Percentiles rank a stretch among this genome's conserved stretches.
Conservation (phyloP, 2,113 vertebrate genomes). For the Puffinus mauretanicus region DNA sequence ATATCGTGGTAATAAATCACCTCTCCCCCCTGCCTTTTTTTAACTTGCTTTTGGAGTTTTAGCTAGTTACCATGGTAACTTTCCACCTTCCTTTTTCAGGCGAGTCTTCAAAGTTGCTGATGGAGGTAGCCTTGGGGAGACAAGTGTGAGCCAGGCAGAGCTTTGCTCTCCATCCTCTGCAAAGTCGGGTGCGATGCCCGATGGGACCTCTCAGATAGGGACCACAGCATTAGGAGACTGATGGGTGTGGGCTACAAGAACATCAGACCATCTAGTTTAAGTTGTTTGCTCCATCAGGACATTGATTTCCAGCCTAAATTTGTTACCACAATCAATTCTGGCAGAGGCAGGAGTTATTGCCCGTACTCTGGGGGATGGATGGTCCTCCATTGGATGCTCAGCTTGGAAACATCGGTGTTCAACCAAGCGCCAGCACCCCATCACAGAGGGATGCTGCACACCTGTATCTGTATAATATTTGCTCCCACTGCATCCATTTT, state of each 20-base stretch:
- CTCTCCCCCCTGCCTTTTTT: neutral
- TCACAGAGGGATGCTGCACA: neutral
- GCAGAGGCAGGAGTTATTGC: neutral
- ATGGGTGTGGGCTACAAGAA: neutral
- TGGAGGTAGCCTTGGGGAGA: neutral
- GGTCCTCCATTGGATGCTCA: too few relatives aligned
- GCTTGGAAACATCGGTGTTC: neutral
- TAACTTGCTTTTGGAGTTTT: neutral
- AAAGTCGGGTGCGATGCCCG: accelerated
- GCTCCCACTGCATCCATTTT: neutral
- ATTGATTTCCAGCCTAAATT: neutral
- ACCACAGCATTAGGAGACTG: neutral
- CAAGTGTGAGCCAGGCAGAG: neutral
- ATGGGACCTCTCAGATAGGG: neutral
- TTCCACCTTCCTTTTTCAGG: neutral
- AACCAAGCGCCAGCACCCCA: neutral
- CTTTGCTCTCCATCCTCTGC: neutral
- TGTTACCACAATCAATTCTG: neutral
- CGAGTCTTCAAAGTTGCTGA: neutral
- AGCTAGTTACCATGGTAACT: neutral
- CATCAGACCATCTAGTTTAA: neutral
- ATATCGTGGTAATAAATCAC: neutral
- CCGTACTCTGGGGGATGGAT: neutral
- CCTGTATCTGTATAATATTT: neutral
- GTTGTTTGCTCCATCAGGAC: neutral